A percentile compares a stretch with the other conserved stretches of the same genome.
phyloP scores from a whole-genome alignment of 2,797 vertebrate species.

The Onychomys torridus region DNA sequence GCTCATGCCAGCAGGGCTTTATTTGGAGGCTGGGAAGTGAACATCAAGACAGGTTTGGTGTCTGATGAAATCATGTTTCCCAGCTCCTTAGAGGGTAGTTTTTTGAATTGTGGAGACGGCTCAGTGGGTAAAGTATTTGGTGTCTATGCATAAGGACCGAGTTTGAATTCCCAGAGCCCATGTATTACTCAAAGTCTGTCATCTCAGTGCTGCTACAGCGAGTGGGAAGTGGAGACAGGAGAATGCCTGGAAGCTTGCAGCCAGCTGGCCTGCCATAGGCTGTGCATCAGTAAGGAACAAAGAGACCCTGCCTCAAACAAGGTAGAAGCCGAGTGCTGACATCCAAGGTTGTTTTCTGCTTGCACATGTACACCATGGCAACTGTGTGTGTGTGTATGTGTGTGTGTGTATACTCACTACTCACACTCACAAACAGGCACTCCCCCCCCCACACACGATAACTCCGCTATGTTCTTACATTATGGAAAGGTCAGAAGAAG shows the following conservation, averaged over 20 bases:
- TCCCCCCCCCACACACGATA: too few relatives aligned
- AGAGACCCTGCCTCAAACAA: neutral
- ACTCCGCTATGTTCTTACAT: neutral
- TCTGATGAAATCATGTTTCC: neutral
- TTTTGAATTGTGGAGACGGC: neutral
- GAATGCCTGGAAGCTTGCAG: neutral
- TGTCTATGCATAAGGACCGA: neutral
- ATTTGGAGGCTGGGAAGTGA: neutral
- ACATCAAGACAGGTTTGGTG: neutral
- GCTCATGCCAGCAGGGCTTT: neutral
- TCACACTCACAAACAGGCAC: neutral
- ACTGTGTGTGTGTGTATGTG: neutral
- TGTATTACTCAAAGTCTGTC: neutral
- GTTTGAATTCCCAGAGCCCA: neutral
- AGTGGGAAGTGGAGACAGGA: neutral
- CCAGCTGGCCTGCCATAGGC: neutral
- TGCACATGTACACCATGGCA: neutral
- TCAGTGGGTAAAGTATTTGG: neutral
- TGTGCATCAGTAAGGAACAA: neutral
- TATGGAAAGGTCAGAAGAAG: neutral
- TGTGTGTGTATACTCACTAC: too few relatives aligned
- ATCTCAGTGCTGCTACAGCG: neutral
- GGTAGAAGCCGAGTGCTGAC: neutral
- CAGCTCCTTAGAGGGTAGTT: neutral
- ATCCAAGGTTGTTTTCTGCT: neutral